These are phyloP conservation scores for Gymnothorax javanicus DNA, from an alignment of 2,797 vertebrate species.

Conservation along the genomic window DNA sequence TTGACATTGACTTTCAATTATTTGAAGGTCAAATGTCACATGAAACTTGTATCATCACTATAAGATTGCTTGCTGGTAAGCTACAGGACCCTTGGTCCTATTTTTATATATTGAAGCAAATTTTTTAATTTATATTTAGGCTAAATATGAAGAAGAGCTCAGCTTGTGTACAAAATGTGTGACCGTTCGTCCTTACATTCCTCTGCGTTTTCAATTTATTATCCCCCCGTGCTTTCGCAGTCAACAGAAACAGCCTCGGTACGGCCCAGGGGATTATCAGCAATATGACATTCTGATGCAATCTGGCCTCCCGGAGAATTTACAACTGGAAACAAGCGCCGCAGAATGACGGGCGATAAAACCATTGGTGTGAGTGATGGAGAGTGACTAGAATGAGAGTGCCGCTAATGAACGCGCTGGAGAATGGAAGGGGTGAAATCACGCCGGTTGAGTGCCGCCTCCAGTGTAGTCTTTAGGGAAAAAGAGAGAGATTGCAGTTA, in stretches of 20 bases:
- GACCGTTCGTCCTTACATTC: not conserved
- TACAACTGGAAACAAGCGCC: not conserved
- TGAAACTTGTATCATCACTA: no score
- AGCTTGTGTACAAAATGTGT: not conserved
- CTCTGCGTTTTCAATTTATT: not conserved
- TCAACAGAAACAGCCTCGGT: not conserved
- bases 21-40: no score
- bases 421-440: not conserved
- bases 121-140: not conserved
- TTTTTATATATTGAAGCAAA: not conserved
- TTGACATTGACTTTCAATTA: no score
- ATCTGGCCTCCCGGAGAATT: not conserved
- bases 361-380: not conserved
- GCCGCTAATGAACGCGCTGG: not conserved
- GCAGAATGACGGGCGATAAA: not conserved
- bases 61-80: no score
- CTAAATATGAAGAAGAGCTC: not conserved
- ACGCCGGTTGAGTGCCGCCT: not conserved
- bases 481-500: not conserved
- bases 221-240: not conserved
- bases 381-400: not conserved
- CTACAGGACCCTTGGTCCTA: no score
- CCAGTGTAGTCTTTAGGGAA: not conserved
- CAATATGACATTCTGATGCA: conserved; percentile 1
- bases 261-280: not conserved